These are phyloP conservation scores for Euwallacea similis DNA, from an alignment of 1,140 invertebrate species.

Conservation along the genomic window DNA sequence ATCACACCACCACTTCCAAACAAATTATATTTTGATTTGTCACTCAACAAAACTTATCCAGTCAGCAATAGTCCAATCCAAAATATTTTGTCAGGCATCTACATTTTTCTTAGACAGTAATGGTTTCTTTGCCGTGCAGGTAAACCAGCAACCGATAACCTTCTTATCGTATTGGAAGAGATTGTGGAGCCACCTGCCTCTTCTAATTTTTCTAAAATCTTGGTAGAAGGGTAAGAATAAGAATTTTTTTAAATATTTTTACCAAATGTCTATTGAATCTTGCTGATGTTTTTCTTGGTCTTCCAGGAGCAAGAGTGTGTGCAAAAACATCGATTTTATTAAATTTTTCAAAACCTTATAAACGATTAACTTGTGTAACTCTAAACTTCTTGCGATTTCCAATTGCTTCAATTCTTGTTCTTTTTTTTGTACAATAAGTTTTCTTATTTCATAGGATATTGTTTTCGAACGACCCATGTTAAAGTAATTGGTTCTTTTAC, in stretches of 20 bases:
- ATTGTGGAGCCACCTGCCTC: not conserved
- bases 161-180: not conserved
- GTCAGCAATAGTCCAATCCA: not conserved
- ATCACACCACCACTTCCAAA: not conserved
- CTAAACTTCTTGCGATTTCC: not conserved
- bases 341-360: too few relatives aligned
- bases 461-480: not conserved
- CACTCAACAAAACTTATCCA: not conserved
- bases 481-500: not conserved
- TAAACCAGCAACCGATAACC: not conserved
- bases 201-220: not conserved
- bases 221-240: not conserved
- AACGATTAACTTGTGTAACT: too few relatives aligned
- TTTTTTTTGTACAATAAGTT: not conserved
- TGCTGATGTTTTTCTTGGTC: too few relatives aligned
- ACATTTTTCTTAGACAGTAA: slow-evolving; percentile 5
- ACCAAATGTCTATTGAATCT: not conserved
- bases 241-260: not conserved
- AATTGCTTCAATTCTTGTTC: not conserved
- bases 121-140: not conserved
- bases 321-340: too few relatives aligned
- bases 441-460: slow-evolving; percentile 1
- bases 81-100: not conserved
- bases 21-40: slow-evolving; percentile 1
- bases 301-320: too few relatives aligned